A percentile compares a stretch with the other conserved stretches of the same genome.
phyloP scores from a whole-genome alignment of 2,113 vertebrate species.

The Dryoscopus gambensis region DNA sequence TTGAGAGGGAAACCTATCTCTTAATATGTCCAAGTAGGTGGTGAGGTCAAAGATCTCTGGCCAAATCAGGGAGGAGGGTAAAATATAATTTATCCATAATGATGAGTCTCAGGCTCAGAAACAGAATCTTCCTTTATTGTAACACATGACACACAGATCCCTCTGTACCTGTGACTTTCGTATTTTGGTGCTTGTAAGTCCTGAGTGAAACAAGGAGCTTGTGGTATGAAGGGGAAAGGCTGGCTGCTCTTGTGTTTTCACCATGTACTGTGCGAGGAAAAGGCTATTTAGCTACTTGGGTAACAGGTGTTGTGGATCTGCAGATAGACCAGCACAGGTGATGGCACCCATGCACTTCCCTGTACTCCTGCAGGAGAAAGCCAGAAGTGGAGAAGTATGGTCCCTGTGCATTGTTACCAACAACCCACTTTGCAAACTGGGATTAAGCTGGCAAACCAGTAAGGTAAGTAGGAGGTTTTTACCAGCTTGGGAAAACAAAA shows the following conservation, averaged over 20 bases:
- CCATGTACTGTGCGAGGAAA: neutral
- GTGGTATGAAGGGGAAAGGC: neutral
- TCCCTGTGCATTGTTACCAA: neutral
- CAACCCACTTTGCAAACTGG: neutral
- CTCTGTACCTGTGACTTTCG: neutral
- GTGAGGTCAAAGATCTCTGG: neutral
- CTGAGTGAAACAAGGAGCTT: neutral
- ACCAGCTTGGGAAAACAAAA: neutral
- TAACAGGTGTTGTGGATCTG: neutral
- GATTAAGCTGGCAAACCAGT: neutral
- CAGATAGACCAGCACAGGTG: neutral
- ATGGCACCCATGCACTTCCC: neutral
- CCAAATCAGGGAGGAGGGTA: neutral
- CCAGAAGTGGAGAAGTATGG: neutral
- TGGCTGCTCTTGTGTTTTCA: neutral
- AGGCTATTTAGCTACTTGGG: neutral
- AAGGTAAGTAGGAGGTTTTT: neutral
- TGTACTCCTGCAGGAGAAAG: neutral
- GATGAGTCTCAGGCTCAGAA: neutral
- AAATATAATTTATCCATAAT: neutral
- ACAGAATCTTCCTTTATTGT: neutral
- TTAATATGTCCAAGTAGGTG: neutral
- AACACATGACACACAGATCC: neutral
- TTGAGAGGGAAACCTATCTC: neutral
- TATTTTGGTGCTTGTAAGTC: neutral